Conservation (phyloP, 1,140 invertebrate genomes). For the Brachionus rotundiformis region DNA sequence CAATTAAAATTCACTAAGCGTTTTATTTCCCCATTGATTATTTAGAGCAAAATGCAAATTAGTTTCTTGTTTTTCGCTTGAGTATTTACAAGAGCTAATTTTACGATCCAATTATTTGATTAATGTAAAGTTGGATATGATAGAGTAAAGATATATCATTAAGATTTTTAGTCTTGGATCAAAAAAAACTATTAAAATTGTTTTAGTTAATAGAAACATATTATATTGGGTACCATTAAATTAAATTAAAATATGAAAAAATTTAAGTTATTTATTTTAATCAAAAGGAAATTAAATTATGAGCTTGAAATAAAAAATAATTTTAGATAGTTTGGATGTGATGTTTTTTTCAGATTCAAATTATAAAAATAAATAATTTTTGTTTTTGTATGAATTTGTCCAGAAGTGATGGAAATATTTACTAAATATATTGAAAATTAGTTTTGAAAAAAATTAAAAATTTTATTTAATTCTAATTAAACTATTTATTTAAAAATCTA, state of each 20-base stretch:
- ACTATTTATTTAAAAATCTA: neutral
- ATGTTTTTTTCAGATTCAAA: too few species aligned
- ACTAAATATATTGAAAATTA: too few species aligned
- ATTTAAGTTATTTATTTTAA: too few species aligned
- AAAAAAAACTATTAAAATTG: neutral
- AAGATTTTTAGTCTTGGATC: neutral
- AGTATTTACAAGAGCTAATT: neutral
- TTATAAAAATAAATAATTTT: too few species aligned
- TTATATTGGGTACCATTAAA: neutral
- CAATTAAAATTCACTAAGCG: conserved; percentile 25
- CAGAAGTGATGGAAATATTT: too few species aligned
- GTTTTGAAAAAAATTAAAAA: too few species aligned
- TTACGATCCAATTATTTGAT: conserved; percentile 17
- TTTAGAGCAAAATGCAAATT: conserved; percentile 31
- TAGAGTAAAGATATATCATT: neutral
- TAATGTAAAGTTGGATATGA: conserved; percentile 9
- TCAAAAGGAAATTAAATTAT: too few species aligned
- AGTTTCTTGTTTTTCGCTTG: neutral
- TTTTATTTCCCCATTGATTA: conserved; percentile 13
- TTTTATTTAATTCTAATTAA: neutral
- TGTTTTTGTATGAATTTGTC: too few species aligned
- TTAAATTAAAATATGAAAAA: neutral
- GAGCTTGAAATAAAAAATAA: too few species aligned
- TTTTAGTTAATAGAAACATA: neutral
- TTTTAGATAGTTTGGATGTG: too few species aligned